Percentiles rank a stretch among this genome's conserved stretches.
Evolutionary conservation across 2,888 invertebrate genomes (phyloP).

Genomic region (Sericinus montela): DNA sequence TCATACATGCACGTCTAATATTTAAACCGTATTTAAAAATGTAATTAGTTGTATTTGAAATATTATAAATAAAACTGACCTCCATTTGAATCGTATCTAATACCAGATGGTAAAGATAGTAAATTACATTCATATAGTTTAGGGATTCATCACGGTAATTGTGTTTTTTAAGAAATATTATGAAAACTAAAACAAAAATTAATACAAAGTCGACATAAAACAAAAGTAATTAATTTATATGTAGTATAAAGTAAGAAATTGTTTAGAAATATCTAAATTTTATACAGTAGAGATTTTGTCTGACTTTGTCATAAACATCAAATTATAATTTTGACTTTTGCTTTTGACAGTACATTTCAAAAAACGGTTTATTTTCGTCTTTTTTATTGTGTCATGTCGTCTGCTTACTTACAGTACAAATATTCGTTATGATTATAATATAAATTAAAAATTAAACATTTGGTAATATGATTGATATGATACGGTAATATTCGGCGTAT

Average conservation of each 20-base stretch:
- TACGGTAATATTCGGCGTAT: too few relatives aligned
- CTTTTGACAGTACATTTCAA: background rate
- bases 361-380: background rate
- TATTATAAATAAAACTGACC: slow-evolving; percentile 1
- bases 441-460: too few relatives aligned
- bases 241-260: slow-evolving; percentile 5
- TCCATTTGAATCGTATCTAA: slow-evolving; percentile 5
- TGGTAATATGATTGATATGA: too few relatives aligned
- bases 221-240: slow-evolving; percentile 15
- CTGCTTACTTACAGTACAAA: too few relatives aligned
- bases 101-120: slow-evolving; percentile 1
- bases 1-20: too few relatives aligned
- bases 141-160: slow-evolving; percentile 11
- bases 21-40: too few relatives aligned
- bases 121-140: background rate
- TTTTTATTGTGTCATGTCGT: too few relatives aligned
- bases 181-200: slow-evolving; percentile 4
- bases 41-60: too few relatives aligned
- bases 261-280: slow-evolving; percentile 3
- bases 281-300: slow-evolving; percentile 18
- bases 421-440: too few relatives aligned
- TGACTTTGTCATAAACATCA: slow-evolving; percentile 16
- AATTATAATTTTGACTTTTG: slow-evolving; percentile 17
- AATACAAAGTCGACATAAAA: slow-evolving; percentile 5
- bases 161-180: slow-evolving; percentile 6